A percentile compares a stretch with the other conserved stretches of the same genome.
phyloP scores from a whole-genome alignment of 2,113 vertebrate species.

The Ahaetulla prasina region DNA sequence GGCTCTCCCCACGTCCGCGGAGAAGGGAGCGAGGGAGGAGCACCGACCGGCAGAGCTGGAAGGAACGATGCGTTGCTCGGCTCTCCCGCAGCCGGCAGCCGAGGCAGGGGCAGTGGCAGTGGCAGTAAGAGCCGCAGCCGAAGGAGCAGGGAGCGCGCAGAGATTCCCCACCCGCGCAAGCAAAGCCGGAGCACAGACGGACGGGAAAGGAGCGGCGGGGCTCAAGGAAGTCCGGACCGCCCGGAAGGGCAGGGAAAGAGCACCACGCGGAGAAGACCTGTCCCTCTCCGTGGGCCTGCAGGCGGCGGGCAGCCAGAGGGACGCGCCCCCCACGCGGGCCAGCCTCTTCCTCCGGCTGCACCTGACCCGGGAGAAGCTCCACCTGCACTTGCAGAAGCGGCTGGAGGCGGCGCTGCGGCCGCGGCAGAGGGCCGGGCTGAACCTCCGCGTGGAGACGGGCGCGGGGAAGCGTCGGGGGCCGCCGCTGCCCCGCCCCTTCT shows the following conservation, averaged over 20 bases:
- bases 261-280: not conserved
- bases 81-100: not conserved
- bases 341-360: constrained; percentile 5
- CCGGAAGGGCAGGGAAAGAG: not conserved
- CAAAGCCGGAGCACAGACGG: not conserved
- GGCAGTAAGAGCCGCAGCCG: not conserved
- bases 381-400: not conserved
- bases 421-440: not conserved
- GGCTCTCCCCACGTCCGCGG: not conserved
- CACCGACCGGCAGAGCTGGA: not conserved
- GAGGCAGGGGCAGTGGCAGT: not conserved
- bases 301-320: not conserved
- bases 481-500: not conserved
- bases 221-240: not conserved
- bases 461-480: not conserved
- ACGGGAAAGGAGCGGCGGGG: not conserved
- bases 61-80: not conserved
- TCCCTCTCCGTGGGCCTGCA: not conserved
- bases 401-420: not conserved
- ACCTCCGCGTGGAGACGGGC: not conserved
- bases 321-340: not conserved
- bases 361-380: not conserved
- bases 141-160: not conserved
- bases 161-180: not conserved
- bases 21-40: not conserved